Base-by-base conservation (phyloP, 2,113 vertebrate genomes). In the Halcyon malimbica region DNA sequence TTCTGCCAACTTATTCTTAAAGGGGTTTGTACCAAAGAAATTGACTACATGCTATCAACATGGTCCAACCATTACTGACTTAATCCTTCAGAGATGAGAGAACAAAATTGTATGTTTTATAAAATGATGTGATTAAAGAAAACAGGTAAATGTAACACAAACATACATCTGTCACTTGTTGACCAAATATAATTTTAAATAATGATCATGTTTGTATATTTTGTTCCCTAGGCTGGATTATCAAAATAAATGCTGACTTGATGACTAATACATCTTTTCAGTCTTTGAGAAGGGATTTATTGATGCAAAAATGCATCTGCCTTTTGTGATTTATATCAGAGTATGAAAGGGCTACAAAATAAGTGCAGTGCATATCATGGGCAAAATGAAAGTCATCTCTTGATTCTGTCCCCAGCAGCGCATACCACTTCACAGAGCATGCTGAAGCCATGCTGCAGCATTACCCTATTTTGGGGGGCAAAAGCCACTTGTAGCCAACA, bases 1-100 rank as follows among this genome's bases (percentile, higher is more conserved):
- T 97, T 97, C 90, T 96, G 79, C 96, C 96, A 94, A 97, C 54
- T 85, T 97, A 81, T 83, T 95, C 95, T 97, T 97, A 95, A 97
- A 97, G 94, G 69, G 41, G 69, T 92, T 90, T 94, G 75, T 91
- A 94, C 84, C 71, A 88, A 81, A 94, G 75, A 90, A 90, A 77
- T 6, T 88, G 16, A 75, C 95, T 96, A 44, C 17, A 37, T 44
- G 10, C 16, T 76, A 62, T 84, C 75, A 83, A 76, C 69, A 70
- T 2, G 1, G 48, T 71, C 56, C 79, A 76, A 44, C n/a, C 68
- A 64, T 65, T 91, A 74, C 50, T 78, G 70, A 91, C 64, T 62
- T 93, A 91, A 94, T 86, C 41, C 46, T 68, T 71, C 67, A 83
- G 63, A 86, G 59, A 73, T 51, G 24, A 84, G 37, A 76, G 3